A percentile compares a stretch with the other conserved stretches of the same genome.
phyloP scores from a whole-genome alignment of 2,888 invertebrate species.

The Agrochola lychnidis region DNA sequence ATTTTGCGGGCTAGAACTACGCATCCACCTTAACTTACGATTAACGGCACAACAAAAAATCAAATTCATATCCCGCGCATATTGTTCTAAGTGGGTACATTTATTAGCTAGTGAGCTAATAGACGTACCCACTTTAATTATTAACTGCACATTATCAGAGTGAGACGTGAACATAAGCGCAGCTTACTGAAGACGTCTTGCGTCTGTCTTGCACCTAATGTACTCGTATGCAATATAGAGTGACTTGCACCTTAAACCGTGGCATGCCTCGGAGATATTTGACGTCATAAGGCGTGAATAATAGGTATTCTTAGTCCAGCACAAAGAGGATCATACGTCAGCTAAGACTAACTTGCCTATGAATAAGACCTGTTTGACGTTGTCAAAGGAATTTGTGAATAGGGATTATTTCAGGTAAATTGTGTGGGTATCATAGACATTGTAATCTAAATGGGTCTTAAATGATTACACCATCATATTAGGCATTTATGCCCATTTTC shows the following conservation, averaged over 20 bases:
- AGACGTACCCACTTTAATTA: not conserved
- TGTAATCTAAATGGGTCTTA: not conserved
- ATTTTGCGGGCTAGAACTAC: no score
- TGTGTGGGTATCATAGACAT: not conserved
- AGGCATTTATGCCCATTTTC: not conserved
- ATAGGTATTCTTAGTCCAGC: slow-evolving; percentile 6
- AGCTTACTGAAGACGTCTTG: slow-evolving; percentile 12
- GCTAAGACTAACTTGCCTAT: slow-evolving; percentile 1
- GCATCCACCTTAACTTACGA: not conserved
- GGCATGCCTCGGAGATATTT: slow-evolving; percentile 5
- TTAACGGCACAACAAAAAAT: not conserved
- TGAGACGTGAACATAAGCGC: not conserved
- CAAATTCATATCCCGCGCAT: not conserved
- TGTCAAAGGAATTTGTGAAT: slow-evolving; percentile 1
- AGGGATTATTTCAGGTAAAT: not conserved
- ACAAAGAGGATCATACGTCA: slow-evolving; percentile 5
- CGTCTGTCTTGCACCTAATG: not conserved
- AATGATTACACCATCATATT: not conserved
- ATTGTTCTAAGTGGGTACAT: no score
- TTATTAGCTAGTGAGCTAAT: no score
- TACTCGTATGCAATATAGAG: slow-evolving; percentile 9
- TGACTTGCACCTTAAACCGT: slow-evolving; percentile 2
- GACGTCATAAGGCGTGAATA: slow-evolving; percentile 23
- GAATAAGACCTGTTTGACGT: slow-evolving; percentile 16
- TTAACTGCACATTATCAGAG: not conserved